A percentile compares a stretch with the other conserved stretches of the same genome.
phyloP scores from a whole-genome alignment of 2,113 vertebrate genomes.

The Bubalus kerabau region DNA sequence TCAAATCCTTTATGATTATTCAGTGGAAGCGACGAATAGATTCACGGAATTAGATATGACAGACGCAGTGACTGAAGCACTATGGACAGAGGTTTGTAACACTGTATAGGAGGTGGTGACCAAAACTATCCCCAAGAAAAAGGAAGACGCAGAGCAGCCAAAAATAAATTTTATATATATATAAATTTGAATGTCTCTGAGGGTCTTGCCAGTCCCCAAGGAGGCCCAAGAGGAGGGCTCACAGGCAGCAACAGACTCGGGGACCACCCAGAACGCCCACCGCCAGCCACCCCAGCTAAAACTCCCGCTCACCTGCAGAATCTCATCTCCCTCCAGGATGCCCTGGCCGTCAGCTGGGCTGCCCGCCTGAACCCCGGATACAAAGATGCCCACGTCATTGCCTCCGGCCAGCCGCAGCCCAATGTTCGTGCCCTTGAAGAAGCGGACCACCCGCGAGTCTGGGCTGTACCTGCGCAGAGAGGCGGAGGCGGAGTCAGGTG shows the following conservation, averaged over 20 bases:
- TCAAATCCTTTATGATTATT: not conserved
- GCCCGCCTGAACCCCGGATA: constrained; percentile 90
- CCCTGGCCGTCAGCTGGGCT: constrained; percentile 88
- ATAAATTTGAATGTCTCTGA: not conserved
- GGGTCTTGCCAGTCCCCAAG: not conserved
- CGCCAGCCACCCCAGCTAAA: not conserved
- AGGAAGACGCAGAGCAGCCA: not conserved
- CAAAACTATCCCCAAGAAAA: not conserved
- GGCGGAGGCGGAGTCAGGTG: fast-evolving
- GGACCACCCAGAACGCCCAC: not conserved
- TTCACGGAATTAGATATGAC: not conserved
- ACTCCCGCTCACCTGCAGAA: constrained; percentile 85
- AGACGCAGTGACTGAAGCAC: not conserved
- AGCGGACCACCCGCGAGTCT: constrained; percentile 78
- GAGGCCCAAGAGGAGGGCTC: not conserved
- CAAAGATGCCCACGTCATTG: constrained; percentile 95
- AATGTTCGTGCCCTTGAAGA: constrained; percentile 87
- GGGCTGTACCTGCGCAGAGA: constrained; percentile 85
- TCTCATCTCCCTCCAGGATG: constrained; percentile 92
- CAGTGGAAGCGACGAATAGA: not conserved
- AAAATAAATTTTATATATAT: not conserved
- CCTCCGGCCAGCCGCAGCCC: constrained; percentile 93
- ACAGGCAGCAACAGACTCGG: fast-evolving
- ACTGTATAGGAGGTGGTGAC: not conserved
- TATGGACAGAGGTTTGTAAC: not conserved